Percentiles rank a stretch among this genome's conserved stretches.
These are phyloP conservation scores for Dallia pectoralis DNA, from an alignment of 2,797 vertebrate species.

Conservation along the genomic window DNA sequence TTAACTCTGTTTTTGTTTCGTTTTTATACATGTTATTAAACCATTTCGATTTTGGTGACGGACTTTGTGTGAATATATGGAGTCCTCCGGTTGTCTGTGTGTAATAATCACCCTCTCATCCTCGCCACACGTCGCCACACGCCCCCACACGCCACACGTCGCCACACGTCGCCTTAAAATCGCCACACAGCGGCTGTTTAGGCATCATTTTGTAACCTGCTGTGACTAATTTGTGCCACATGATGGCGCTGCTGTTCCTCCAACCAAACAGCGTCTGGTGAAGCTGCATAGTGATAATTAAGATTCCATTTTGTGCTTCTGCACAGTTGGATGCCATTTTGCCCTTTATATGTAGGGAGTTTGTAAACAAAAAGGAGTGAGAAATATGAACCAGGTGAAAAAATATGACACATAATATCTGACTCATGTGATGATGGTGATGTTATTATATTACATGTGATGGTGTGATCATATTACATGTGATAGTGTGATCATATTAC, in stretches of 20 bases:
- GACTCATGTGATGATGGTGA: not conserved
- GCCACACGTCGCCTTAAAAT: too few species aligned
- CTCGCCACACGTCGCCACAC: not conserved
- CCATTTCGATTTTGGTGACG: constrained; percentile 8
- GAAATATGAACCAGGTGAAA: not conserved
- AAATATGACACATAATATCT: not conserved
- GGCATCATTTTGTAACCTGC: not conserved
- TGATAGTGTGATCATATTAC: too few species aligned
- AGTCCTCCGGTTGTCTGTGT: not conserved
- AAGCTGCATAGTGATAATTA: constrained; percentile 22
- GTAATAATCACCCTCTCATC: not conserved
- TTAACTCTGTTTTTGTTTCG: constrained; percentile 7
- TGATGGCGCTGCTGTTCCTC: not conserved
- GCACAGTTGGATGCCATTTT: constrained; percentile 51
- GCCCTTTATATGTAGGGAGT: not conserved
- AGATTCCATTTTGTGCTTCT: constrained; percentile 48
- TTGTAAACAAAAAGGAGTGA: not conserved
- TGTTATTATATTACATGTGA: not conserved
- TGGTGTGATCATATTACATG: too few species aligned
- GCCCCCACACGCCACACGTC: too few species aligned
- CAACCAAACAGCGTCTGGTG: not conserved
- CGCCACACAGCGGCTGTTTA: too few species aligned
- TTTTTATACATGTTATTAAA: constrained; percentile 19
- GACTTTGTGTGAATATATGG: not conserved
- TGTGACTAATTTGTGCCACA: not conserved